Conservation (phyloP, 2,113 vertebrate genomes). For the Pseudopipra pipra region DNA sequence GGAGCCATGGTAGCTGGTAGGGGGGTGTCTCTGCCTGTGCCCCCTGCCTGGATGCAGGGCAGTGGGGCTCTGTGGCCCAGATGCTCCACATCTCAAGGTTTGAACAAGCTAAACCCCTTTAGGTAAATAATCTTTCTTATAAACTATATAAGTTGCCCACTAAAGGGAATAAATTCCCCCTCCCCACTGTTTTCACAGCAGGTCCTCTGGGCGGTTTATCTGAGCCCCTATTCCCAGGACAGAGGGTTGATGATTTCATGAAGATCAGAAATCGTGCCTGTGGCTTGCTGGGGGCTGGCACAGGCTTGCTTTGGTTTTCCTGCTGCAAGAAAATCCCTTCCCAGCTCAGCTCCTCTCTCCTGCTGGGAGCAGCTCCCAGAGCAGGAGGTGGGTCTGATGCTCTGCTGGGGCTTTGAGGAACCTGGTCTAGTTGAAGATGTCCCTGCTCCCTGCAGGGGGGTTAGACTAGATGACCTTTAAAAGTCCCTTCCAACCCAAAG, state of each 20-base stretch:
- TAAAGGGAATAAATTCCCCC: not conserved
- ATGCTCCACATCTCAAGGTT: not conserved
- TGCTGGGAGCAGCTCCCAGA: not conserved
- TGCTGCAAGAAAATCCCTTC: not conserved
- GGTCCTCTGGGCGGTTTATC: not conserved
- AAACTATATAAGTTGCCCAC: not conserved
- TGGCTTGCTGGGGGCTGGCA: not conserved
- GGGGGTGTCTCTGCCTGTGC: not conserved
- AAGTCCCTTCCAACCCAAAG: not conserved
- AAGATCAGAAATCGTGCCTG: constrained; percentile 5
- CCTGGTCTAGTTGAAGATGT: not conserved
- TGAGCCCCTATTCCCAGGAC: not conserved
- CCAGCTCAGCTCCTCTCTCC: not conserved
- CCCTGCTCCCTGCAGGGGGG: not conserved
- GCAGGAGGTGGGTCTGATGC: not conserved
- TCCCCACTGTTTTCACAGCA: not conserved
- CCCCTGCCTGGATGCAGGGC: not conserved
- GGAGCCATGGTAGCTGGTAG: not conserved
- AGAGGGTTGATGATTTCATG: not conserved
- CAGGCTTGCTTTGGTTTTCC: not conserved
- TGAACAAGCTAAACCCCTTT: not conserved
- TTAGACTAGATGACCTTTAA: not conserved
- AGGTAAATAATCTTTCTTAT: not conserved
- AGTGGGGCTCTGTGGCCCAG: not conserved
- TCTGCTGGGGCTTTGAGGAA: not conserved